Evolutionary conservation across 2,888 invertebrate genomes (phyloP).

Genomic region (Mythimna albipuncta): DNA sequence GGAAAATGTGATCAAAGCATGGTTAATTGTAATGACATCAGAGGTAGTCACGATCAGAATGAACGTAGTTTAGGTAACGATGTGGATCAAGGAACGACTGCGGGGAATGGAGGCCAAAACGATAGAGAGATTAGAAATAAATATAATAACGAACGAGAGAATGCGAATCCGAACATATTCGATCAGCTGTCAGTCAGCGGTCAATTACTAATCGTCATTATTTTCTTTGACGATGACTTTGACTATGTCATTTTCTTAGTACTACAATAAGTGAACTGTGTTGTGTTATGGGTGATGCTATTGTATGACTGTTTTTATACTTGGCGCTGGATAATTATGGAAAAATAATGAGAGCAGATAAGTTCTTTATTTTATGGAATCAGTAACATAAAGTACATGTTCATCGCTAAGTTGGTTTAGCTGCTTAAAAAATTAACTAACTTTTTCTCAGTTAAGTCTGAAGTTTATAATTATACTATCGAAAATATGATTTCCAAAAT

Average conservation of each 20-base stretch:
- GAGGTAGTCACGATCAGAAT: conserved; percentile 39
- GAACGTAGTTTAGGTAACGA: conserved; percentile 53
- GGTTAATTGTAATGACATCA: conserved; percentile 24
- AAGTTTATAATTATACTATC: not conserved
- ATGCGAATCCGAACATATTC: conserved; percentile 67
- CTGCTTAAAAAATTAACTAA: not conserved
- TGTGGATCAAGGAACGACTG: conserved; percentile 46
- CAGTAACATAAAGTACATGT: not conserved
- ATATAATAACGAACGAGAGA: conserved; percentile 78
- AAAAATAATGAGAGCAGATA: not conserved
- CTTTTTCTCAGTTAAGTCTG: not conserved
- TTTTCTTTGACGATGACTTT: conserved; percentile 76
- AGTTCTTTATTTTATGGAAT: not conserved
- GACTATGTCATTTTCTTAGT: conserved; percentile 76
- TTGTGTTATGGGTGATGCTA: conserved; percentile 43
- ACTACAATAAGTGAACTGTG: conserved; percentile 66
- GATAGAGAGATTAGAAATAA: conserved; percentile 73
- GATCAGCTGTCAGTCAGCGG: conserved; percentile 74
- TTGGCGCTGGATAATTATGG: conserved; percentile 14
- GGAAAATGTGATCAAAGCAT: conserved; percentile 11
- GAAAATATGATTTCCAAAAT: not conserved
- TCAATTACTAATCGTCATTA: conserved; percentile 84
- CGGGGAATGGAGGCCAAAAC: conserved; percentile 63
- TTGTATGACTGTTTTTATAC: conserved; percentile 49
- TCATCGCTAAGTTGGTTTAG: not conserved